Base-by-base conservation (phyloP, 2,888 invertebrate species). In the Melinopterus prodromus region DNA sequence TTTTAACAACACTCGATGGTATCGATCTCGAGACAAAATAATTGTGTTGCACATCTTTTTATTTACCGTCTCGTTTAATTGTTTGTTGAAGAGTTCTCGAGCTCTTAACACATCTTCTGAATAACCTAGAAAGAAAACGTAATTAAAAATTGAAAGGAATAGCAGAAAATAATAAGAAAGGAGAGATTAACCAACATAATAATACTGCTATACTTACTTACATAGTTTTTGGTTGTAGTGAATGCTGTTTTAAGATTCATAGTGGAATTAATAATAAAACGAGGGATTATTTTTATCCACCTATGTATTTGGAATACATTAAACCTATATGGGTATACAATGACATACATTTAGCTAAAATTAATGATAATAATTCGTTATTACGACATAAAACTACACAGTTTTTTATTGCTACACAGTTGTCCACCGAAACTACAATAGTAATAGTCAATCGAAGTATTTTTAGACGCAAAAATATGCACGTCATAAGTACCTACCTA, bases 291-390 rank as follows among this genome's bases (percentile, higher is more conserved):
- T 53, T 53, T 53, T 53, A 53, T 53, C 53, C 53, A 53, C 53
- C 53, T 53, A 53, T 53, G 53, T 53, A 53, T 53, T 53, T 53
- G 5, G 53, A 53, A 53, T 53, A 53, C 53, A 53, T 53, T 53
- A 53, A 53, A 7, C 53, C 12, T 9, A 9, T 9, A 53, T 53
- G 53, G 53, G 53, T 53, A 53, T 53, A 53, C 53, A 53, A 12
- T 2, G 12, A 53, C 53, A 53, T 53, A 53, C 12, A 53, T 53
- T 53, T 53, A 53, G 53, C 53, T 53, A 53, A 53, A 53, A 53
- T 53, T 53, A 53, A 53, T 53, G 53, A 53, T 53, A 53, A 53
- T 53, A 53, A 53, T 53, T 53, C 53, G 53, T 53, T 53, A 53
- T 53, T 53, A 53, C 53, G 53, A 53, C 53, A 53, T 53, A 53